Conservation (phyloP, 2,888 invertebrate genomes). For the Lasioglossum villosulum region DNA sequence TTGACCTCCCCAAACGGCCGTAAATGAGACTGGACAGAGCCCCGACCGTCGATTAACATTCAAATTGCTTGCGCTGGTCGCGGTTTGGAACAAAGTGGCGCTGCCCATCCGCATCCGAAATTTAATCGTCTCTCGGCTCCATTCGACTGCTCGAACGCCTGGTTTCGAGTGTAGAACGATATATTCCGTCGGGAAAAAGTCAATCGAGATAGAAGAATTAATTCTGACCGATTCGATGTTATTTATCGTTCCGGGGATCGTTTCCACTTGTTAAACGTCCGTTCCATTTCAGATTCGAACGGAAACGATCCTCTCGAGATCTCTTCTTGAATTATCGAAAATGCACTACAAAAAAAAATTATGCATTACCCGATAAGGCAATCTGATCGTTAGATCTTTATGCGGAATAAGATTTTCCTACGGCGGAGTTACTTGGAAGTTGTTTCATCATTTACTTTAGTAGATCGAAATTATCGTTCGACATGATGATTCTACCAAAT, state of each 20-base stretch:
- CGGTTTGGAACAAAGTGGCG: slow-evolving; percentile 54
- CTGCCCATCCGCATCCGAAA: slow-evolving; percentile 29
- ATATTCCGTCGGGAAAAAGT: neutral
- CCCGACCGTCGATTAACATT: slow-evolving; percentile 52
- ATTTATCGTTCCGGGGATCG: slow-evolving; percentile 23
- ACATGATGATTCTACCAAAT: too few species aligned
- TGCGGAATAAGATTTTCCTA: neutral
- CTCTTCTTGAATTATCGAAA: neutral
- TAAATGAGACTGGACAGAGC: slow-evolving; percentile 49
- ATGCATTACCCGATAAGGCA: neutral
- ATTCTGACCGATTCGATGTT: slow-evolving; percentile 34
- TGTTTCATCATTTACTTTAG: too few species aligned
- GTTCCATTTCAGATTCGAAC: neutral
- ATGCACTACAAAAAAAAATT: neutral
- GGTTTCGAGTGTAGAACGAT: neutral
- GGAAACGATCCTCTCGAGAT: neutral
- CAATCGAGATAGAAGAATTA: slow-evolving; percentile 30
- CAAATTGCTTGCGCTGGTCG: slow-evolving; percentile 56
- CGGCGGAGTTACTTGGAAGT: too few species aligned
- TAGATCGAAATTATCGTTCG: too few species aligned
- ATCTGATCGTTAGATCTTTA: neutral
- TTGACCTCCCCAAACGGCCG: slow-evolving; percentile 33
- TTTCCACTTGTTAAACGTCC: neutral
- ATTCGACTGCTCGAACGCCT: neutral
- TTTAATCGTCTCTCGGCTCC: slow-evolving; percentile 44